phyloP scores from a whole-genome alignment of 2,113 vertebrate species.

The Electrona antarctica region DNA sequence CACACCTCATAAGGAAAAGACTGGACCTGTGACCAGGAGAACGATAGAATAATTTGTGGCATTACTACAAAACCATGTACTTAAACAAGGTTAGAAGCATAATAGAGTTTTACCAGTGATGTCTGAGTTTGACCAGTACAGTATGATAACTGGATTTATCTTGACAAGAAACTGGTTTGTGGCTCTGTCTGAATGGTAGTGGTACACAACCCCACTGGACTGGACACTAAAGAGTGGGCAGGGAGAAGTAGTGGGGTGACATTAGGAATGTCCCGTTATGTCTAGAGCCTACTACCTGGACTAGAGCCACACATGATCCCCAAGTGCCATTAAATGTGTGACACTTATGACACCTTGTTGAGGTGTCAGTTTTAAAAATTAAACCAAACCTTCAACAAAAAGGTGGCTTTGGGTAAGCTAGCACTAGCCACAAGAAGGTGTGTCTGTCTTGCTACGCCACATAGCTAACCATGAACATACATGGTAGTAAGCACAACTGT shows the following conservation, averaged over 20 bases:
- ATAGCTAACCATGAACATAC: constrained; percentile 45
- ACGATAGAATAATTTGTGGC: not conserved
- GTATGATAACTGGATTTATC: not conserved
- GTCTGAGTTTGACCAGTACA: not conserved
- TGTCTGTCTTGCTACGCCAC: constrained; percentile 67
- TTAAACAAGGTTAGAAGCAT: not conserved
- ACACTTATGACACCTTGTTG: no score
- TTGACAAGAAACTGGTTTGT: not conserved
- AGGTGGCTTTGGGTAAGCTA: constrained; percentile 46
- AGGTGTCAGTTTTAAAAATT: no score
- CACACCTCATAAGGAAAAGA: constrained; percentile 3
- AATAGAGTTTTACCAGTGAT: no score
- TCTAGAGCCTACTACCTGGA: no score
- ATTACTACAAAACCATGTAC: not conserved
- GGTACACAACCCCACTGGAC: not conserved
- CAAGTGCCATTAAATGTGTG: no score
- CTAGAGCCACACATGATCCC: no score
- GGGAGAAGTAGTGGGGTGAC: no score
- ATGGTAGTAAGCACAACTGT: constrained; percentile 28
- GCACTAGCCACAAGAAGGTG: constrained; percentile 72
- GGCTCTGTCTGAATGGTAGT: not conserved
- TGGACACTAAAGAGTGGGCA: not conserved
- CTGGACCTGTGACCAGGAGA: not conserved
- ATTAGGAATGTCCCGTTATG: no score
- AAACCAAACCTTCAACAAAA: no score